Conservation (phyloP, 2,888 invertebrate genomes). For the Apotomis turbidana region DNA sequence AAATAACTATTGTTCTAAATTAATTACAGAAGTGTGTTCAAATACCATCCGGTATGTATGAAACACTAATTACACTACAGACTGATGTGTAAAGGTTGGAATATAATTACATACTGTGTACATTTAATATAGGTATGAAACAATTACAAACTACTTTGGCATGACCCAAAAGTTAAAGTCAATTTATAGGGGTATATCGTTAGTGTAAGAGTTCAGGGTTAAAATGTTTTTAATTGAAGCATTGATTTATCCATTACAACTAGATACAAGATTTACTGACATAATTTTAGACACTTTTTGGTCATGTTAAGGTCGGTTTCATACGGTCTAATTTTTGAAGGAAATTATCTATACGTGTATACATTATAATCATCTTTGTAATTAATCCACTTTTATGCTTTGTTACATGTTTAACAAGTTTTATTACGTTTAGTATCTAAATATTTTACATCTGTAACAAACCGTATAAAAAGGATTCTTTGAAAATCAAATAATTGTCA, state of each 20-base stretch:
- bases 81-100: conserved; percentile 79
- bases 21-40: no score
- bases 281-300: conserved; percentile 11
- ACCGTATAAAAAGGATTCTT: neutral
- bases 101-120: conserved; percentile 57
- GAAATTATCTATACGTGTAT: conserved; percentile 17
- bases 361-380: conserved; percentile 17
- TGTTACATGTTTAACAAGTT: neutral
- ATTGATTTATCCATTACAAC: neutral
- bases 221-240: neutral
- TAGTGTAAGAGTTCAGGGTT: conserved; percentile 5
- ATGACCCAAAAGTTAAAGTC: conserved; percentile 33
- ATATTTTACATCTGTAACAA: neutral
- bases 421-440: neutral
- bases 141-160: conserved; percentile 24
- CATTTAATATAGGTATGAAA: conserved; percentile 50
- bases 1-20: no score
- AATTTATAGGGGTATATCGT: conserved; percentile 22
- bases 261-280: neutral
- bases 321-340: conserved; percentile 32
- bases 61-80: conserved; percentile 65
- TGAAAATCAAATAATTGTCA: no score
- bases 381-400: conserved; percentile 22
- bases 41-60: conserved; percentile 23
- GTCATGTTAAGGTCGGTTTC: conserved; percentile 28